Evolutionary conservation across 2,888 invertebrate genomes (phyloP), one percentile per base, ranked within the genome.

Genomic region (Druceiella hillmani): DNA sequence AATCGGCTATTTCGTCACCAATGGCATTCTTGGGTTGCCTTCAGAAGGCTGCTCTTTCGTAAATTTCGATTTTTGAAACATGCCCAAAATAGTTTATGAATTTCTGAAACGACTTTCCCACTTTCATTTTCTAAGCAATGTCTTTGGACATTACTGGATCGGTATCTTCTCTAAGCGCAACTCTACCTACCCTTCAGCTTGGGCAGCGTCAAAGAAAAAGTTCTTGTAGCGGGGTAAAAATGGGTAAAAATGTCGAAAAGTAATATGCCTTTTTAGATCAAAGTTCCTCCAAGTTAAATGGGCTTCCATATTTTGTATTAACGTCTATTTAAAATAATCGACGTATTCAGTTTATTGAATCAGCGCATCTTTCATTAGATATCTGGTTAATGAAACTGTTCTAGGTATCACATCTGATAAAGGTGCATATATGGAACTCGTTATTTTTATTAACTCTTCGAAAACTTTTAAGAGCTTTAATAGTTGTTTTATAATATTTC

Each of bases 11-110:
- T 35, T 35, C 35, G 27, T 35, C 35, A 35, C 28, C 35, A 35
- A 28, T 28, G 35, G 28, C 35, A 28, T 28, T 35, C 28, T 35
- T 35, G 35, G 35, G 35, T 35, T 35, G 35, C 28, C 35, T 35
- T 35, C 28, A 36, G 31, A 17, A 17, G 16, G 31, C 31, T 31
- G 17, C 17, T 17, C 17, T 17, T 16, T 17, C 17, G 31, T 17
- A 17, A 17, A 16, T 31, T 31, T 30, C 17, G n/a, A n/a, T n/a
- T n/a, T n/a, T n/a, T n/a, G n/a, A n/a, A n/a, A n/a, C n/a, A n/a
- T n/a, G n/a, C n/a, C n/a, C n/a, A n/a, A n/a, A n/a, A n/a, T n/a
- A n/a, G 32, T 32, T 32, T 32, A 32, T 32, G 32, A 32, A 22
- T 33, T 33, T 33, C 33, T 24, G 33, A 33, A 17, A n/a, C n/a